Evolutionary conservation across 2,797 vertebrate species (phyloP).

Genomic region (Selene dorsalis): DNA sequence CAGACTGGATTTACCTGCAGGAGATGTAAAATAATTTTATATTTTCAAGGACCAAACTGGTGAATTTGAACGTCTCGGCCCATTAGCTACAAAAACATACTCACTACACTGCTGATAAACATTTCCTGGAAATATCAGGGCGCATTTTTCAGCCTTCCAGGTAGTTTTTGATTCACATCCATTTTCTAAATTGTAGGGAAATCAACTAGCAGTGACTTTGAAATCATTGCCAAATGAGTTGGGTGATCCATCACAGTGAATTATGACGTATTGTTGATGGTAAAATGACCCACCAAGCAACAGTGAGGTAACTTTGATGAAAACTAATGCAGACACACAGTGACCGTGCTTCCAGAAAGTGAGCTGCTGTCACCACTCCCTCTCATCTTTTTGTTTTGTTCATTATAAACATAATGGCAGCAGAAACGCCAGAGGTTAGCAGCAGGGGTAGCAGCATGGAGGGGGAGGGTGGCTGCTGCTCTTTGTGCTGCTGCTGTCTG

Average conservation of each 20-base stretch:
- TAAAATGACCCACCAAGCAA: constrained; percentile 13
- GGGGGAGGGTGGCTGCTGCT: background rate
- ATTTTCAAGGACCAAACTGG: background rate
- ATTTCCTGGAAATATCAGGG: background rate
- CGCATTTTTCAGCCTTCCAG: background rate
- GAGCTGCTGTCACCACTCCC: background rate
- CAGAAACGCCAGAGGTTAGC: background rate
- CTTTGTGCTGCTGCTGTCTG: background rate
- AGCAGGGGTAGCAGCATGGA: background rate
- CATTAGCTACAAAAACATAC: background rate
- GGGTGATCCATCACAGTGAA: constrained; percentile 32
- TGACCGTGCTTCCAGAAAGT: background rate
- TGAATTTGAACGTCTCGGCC: background rate
- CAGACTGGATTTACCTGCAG: constrained; percentile 27
- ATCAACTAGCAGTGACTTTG: background rate
- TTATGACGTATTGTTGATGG: background rate
- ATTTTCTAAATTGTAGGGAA: background rate
- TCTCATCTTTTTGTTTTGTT: background rate
- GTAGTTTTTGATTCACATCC: background rate
- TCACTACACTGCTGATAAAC: background rate
- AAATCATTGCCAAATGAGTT: constrained; percentile 6
- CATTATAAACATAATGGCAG: background rate
- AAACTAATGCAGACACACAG: constrained; percentile 13
- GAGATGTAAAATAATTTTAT: constrained; percentile 24
- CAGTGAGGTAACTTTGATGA: constrained; percentile 30